Percentiles rank a stretch among this genome's conserved stretches.
Evolutionary conservation across 2,888 invertebrate species (phyloP).

Genomic region (Drosophila austrosaltans): DNA sequence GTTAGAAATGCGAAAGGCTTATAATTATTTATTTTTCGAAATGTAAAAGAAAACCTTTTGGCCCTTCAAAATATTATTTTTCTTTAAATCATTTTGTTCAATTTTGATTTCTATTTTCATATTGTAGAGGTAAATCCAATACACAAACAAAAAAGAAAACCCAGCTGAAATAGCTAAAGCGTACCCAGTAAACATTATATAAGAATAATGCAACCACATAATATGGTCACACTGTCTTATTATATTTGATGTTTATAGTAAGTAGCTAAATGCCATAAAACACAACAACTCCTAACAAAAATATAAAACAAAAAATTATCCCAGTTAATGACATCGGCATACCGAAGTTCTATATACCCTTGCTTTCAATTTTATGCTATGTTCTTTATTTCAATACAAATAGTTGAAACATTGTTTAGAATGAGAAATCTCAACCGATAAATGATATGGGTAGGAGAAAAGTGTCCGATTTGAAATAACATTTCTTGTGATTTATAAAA

Average conservation of each 20-base stretch:
- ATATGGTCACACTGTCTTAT: constrained; percentile 26
- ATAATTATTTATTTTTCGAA: constrained; percentile 65
- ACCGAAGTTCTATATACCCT: neutral
- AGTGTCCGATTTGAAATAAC: too few species aligned
- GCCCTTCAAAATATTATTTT: constrained; percentile 29
- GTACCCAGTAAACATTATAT: constrained; percentile 35
- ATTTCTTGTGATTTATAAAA: neutral
- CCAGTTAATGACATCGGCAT: neutral
- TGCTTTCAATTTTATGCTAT: neutral
- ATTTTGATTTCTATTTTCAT: constrained; percentile 17
- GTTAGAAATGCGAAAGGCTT: constrained; percentile 57
- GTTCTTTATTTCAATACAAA: too few species aligned
- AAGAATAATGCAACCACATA: constrained; percentile 7
- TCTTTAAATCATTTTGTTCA: constrained; percentile 22
- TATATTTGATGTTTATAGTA: constrained; percentile 59
- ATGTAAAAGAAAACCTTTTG: constrained; percentile 42
- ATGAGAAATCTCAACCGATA: too few species aligned
- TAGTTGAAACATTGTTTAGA: too few species aligned
- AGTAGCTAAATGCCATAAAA: constrained; percentile 65
- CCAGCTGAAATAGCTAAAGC: constrained; percentile 13
- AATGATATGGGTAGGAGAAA: too few species aligned
- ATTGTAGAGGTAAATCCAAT: constrained; percentile 10
- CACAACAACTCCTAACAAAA: constrained; percentile 28
- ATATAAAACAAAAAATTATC: neutral
- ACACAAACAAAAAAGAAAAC: constrained; percentile 12